These are phyloP conservation scores for Salvelinus fontinalis DNA, from an alignment of 2,113 vertebrate species.

Conservation along the genomic window DNA sequence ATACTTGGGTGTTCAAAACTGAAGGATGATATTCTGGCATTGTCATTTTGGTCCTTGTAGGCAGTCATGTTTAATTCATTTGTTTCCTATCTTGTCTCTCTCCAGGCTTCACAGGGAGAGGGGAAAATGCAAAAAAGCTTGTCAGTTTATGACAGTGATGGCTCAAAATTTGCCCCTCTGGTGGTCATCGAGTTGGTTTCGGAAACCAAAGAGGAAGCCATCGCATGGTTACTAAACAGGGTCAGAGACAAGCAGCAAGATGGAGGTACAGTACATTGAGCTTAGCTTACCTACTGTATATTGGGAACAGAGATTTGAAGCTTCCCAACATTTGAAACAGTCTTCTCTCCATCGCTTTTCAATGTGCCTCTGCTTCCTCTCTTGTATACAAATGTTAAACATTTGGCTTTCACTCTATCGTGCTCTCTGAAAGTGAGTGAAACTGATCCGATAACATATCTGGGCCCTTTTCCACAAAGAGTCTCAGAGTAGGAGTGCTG, in stretches of 20 bases:
- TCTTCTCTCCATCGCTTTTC: no score
- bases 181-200: conserved; percentile 87
- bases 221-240: conserved; percentile 83
- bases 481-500: no score
- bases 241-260: conserved; percentile 82
- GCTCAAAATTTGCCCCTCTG: conserved; percentile 79
- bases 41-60: neutral
- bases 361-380: no score
- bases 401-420: no score
- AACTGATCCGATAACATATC: no score
- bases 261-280: conserved; percentile 77
- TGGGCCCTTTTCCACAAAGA: no score
- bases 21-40: neutral
- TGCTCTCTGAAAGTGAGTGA: no score
- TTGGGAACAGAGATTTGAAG: neutral
- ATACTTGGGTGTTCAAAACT: no score
- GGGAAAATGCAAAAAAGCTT: conserved; percentile 73
- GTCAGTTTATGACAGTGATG: conserved; percentile 64
- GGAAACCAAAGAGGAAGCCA: conserved; percentile 81
- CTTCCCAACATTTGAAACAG: neutral
- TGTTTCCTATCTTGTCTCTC: neutral
- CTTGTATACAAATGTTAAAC: no score
- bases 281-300: neutral
- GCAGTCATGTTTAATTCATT: conserved; percentile 24
- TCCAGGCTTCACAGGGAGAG: conserved; percentile 32